Evolutionary conservation across 1,140 invertebrate genomes (phyloP).

Genomic region (Diachasmimorpha longicaudata): DNA sequence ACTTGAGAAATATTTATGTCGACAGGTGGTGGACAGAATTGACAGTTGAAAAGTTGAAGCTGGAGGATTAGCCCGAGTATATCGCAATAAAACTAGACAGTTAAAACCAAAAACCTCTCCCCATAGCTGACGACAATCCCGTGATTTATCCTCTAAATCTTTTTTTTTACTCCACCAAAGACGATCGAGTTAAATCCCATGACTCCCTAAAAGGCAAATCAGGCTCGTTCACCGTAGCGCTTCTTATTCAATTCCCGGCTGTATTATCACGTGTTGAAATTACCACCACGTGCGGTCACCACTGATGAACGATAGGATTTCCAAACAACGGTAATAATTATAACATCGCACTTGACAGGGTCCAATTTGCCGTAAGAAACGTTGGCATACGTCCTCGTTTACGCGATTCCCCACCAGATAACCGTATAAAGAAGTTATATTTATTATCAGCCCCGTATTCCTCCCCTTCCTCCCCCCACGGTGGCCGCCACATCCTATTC

Average conservation of each 20-base stretch:
- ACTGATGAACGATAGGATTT: slow-evolving; percentile 21
- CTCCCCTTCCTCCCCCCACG: not conserved
- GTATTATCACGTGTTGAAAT: not conserved
- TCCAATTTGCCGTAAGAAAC: slow-evolving; percentile 22
- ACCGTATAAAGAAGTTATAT: slow-evolving; percentile 22
- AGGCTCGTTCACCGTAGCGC: not conserved
- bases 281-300: not conserved
- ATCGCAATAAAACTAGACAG: not conserved
- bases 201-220: not conserved
- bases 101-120: not conserved
- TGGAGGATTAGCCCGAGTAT: not conserved
- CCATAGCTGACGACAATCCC: not conserved
- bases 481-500: not conserved
- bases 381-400: slow-evolving; percentile 21
- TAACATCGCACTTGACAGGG: slow-evolving; percentile 14
- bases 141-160: not conserved
- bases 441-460: slow-evolving; percentile 8
- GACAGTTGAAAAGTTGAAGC: not conserved
- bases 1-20: not conserved
- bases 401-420: slow-evolving; percentile 19
- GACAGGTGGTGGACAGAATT: not conserved
- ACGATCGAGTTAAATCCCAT: not conserved
- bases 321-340: slow-evolving; percentile 23
- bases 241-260: not conserved
- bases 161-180: not conserved